A percentile compares a stretch with the other conserved stretches of the same genome.
Evolutionary conservation across 2,888 invertebrate genomes (phyloP).

Genomic region (Erpobdella octoculata): DNA sequence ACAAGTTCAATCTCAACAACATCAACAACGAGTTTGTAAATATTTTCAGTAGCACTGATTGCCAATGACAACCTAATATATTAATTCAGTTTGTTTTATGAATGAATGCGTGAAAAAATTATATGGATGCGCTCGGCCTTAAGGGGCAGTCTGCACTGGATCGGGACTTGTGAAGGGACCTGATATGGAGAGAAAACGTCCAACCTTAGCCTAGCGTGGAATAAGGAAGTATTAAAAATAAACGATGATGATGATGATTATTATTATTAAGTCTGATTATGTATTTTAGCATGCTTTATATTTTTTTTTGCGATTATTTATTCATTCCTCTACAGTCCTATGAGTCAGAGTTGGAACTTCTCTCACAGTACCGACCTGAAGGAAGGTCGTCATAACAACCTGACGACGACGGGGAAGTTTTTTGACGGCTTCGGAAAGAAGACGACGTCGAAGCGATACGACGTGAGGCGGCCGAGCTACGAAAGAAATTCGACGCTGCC

Average conservation of each 20-base stretch:
- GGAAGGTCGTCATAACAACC: background rate
- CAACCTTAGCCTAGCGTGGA: too few species aligned
- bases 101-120: too few species aligned
- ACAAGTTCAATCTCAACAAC: constrained; percentile 10
- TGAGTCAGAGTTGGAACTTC: constrained; percentile 28
- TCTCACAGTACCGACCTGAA: background rate
- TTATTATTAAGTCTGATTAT: background rate
- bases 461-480: constrained; percentile 1
- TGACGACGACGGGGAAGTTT: background rate
- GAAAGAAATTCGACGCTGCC: background rate
- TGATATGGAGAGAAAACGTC: too few species aligned
- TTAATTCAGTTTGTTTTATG: too few species aligned
- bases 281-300: background rate
- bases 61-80: too few species aligned
- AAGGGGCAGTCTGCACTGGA: too few species aligned
- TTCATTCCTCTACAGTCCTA: constrained; percentile 17
- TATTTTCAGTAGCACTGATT: background rate
- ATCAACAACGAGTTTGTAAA: constrained; percentile 13
- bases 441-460: background rate
- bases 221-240: background rate
- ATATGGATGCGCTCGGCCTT: background rate
- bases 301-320: background rate
- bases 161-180: too few species aligned
- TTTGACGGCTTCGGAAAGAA: background rate
- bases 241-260: too few species aligned